Conservation (phyloP, 2,113 vertebrate species). For the Nothobranchius kuhntae region DNA sequence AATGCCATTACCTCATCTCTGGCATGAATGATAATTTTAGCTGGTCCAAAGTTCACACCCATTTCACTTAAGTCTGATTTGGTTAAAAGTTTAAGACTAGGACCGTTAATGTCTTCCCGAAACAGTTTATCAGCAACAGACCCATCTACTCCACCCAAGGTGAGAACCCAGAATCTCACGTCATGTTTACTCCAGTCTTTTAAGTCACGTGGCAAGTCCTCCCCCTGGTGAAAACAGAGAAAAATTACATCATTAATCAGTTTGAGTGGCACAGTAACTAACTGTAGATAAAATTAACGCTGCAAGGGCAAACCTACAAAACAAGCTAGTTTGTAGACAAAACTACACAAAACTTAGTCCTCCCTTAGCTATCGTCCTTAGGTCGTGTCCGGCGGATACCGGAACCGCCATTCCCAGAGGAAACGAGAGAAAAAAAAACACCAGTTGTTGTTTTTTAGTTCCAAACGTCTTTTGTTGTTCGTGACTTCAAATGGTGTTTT, state of each 20-base stretch:
- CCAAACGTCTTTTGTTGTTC: no score
- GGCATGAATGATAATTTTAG: conserved; percentile 54
- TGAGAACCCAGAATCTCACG: conserved; percentile 60
- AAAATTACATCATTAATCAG: background rate
- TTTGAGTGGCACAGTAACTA: background rate
- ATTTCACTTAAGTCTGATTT: conserved; percentile 24
- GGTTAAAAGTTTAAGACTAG: conserved; percentile 53
- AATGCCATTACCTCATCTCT: conserved; percentile 56
- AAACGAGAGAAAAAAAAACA: no score
- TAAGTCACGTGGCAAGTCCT: conserved; percentile 48
- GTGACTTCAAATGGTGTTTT: no score
- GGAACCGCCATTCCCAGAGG: no score
- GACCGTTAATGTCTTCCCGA: conserved; percentile 55
- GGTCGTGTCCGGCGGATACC: no score
- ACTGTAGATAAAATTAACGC: background rate
- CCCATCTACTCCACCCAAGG: conserved; percentile 37
- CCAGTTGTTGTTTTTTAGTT: no score
- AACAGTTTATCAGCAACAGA: conserved; percentile 50
- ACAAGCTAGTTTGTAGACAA: no score
- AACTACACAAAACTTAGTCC: no score
- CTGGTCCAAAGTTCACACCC: conserved; percentile 58
- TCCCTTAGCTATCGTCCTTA: no score
- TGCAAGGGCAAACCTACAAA: no score
- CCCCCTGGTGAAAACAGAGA: conserved; percentile 34
- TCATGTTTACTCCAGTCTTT: conserved; percentile 66